phyloP scores from a whole-genome alignment of 2,888 invertebrate genomes.

The Drosophila ochracea region DNA sequence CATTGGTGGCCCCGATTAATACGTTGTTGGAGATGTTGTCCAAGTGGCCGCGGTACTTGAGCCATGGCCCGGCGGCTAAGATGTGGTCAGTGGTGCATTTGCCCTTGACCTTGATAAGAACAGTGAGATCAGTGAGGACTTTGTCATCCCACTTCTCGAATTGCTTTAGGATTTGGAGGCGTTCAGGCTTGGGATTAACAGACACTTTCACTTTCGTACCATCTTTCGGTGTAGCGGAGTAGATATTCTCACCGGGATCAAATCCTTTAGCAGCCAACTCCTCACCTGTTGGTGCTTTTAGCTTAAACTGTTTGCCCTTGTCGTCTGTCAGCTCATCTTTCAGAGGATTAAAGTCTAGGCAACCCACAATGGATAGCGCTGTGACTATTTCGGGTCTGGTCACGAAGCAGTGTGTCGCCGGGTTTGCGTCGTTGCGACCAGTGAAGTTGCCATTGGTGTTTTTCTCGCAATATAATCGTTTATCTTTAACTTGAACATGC shows the following conservation, averaged over 20 bases:
- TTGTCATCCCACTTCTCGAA: slow-evolving; percentile 98
- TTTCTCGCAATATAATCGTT: slow-evolving; percentile 89
- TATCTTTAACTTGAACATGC: neutral
- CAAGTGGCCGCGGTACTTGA: slow-evolving; percentile 99
- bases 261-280: slow-evolving; percentile 97
- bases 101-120: slow-evolving; percentile 99
- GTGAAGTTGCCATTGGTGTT: slow-evolving; percentile 99
- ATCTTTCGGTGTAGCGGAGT: slow-evolving; percentile 91
- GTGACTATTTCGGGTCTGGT: slow-evolving; percentile 97
- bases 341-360: slow-evolving; percentile 96
- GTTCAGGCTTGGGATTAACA: slow-evolving; percentile 94
- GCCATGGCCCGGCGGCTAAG: slow-evolving; percentile 99
- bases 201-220: slow-evolving; percentile 88
- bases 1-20: slow-evolving; percentile 96
- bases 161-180: slow-evolving; percentile 96
- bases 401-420: slow-evolving; percentile 99
- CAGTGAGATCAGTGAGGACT: slow-evolving; percentile 94
- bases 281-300: slow-evolving; percentile 93
- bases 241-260: slow-evolving; percentile 98
- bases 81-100: slow-evolving; percentile 99
- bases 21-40: slow-evolving; percentile 99
- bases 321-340: slow-evolving; percentile 93
- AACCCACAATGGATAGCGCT: slow-evolving; percentile 95
- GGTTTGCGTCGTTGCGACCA: slow-evolving; percentile 98
- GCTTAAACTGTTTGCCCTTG: slow-evolving; percentile 94